Percentiles rank a stretch among this genome's conserved stretches.
Evolutionary conservation across 2,888 invertebrate genomes (phyloP).

Genomic region (Tenthredo scrophulariae): DNA sequence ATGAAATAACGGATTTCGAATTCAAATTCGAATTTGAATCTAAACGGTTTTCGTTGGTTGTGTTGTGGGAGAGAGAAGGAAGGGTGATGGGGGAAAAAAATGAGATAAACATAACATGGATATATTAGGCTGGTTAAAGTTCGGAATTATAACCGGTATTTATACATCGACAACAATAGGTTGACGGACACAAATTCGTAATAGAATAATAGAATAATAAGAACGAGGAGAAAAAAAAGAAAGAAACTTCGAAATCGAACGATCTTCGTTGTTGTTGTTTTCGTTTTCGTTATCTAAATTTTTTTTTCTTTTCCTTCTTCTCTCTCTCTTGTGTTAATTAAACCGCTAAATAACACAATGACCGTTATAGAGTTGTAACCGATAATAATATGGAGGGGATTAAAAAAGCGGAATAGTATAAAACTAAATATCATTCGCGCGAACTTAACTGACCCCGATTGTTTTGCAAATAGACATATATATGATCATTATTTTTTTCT

Average conservation of each 20-base stretch:
- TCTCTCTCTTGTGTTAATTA: background rate
- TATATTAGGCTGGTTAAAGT: background rate
- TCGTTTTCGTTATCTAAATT: background rate
- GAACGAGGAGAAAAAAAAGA: background rate
- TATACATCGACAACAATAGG: slow-evolving; percentile 18
- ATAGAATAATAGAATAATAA: background rate
- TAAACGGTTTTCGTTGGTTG: slow-evolving; percentile 2
- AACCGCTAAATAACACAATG: background rate
- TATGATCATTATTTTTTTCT: background rate
- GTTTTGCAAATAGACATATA: slow-evolving; percentile 60
- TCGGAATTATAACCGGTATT: background rate
- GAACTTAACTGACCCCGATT: slow-evolving; percentile 64
- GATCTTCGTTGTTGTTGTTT: background rate
- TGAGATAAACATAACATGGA: slow-evolving; percentile 8
- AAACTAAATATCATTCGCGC: slow-evolving; percentile 12
- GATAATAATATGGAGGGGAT: background rate
- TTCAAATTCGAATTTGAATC: background rate
- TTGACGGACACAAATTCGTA: background rate
- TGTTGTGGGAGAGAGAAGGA: background rate
- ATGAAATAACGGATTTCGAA: background rate
- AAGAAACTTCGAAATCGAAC: background rate
- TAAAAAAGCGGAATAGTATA: background rate
- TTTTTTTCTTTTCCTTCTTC: no score
- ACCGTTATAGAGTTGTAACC: background rate
- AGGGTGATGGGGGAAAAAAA: background rate